A percentile compares a stretch with the other conserved stretches of the same genome.
These are phyloP conservation scores for Lepidiolamprologus cunningtoni DNA, from an alignment of 2,113 vertebrate genomes.

Conservation along the genomic window DNA sequence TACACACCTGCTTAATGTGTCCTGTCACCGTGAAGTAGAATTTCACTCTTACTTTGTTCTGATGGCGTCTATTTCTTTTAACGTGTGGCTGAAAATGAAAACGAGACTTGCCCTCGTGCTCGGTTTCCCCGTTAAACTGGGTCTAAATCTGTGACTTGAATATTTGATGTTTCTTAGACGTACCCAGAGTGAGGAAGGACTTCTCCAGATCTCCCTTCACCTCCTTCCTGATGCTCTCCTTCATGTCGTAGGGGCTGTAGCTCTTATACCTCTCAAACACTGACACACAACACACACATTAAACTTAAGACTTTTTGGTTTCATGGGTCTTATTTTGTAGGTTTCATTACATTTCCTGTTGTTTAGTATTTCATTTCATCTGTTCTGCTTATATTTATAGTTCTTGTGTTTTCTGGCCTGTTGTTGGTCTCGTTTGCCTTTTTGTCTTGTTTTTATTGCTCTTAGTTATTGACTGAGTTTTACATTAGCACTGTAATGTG, in stretches of 20 bases:
- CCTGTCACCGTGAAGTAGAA: background rate
- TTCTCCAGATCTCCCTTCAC: conserved; percentile 94
- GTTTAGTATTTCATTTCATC: background rate
- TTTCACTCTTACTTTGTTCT: background rate
- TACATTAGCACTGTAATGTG: conserved; percentile 10
- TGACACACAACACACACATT: conserved; percentile 13
- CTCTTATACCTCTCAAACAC: conserved; percentile 93
- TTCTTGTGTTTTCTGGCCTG: background rate
- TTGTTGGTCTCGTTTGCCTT: background rate
- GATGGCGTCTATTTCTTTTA: background rate
- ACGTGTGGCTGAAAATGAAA: background rate
- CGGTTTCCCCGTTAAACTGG: background rate
- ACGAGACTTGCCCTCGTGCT: background rate
- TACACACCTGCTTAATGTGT: background rate
- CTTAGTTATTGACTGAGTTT: background rate
- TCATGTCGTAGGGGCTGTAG: conserved; percentile 93
- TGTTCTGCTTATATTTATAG: background rate
- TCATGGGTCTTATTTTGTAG: background rate
- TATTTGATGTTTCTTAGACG: background rate
- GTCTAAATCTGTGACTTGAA: background rate
- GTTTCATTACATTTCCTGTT: background rate
- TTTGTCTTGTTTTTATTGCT: background rate
- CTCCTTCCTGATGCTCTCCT: conserved; percentile 94
- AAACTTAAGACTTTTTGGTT: background rate
- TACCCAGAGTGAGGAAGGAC: conserved; percentile 90